Evolutionary conservation across 1,140 invertebrate species (phyloP), one percentile per base, ranked within the genome.

Genomic region (Cheumatopsyche charites): DNA sequence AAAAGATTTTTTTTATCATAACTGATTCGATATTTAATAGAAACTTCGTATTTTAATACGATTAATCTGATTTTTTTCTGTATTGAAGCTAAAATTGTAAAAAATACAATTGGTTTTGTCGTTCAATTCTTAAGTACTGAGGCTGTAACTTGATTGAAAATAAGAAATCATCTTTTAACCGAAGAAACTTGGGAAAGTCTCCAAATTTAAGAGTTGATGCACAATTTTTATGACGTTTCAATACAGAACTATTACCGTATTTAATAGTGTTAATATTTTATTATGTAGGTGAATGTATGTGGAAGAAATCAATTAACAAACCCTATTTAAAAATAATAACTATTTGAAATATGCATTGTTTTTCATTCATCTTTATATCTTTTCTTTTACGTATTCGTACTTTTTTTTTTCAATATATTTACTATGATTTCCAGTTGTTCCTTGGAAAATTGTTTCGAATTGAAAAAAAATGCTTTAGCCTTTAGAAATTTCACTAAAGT

Each of bases 241-340:
- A 26, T 58, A 58, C 23, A 26, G 55, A n/a, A 58, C 55, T 25
- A 58, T 58, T 5, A 13, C 11, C 19, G 11, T 58, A 23, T 58
- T 52, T 25, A 19, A 58, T 25, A 58, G 23, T 58, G 23, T 58
- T 26, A 58, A 58, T 58, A 26, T 58, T 58, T 47, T 58, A 58
- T 58, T 58, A 58, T 67, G 25, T 67, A 67, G 23, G 21, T 67
- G 45, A 45, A 45, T 66, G 62, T 67, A 41, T 67, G 63, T 67
- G 45, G 15, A 21, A 67, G 43, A 67, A 67, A 67, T 67, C 63
- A 67, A 67, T 67, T 67, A 41, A 67, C 63, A 41, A 65, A 67
- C 43, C 43, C 63, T 67, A 67, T 47, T 21, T 9, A 63, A 41
- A 45, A 63, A 63, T 63, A 63, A 63, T 63, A 63, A 63, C 36